Conservation (phyloP, 2,113 vertebrate species). For the Gopherus evgoodei region DNA sequence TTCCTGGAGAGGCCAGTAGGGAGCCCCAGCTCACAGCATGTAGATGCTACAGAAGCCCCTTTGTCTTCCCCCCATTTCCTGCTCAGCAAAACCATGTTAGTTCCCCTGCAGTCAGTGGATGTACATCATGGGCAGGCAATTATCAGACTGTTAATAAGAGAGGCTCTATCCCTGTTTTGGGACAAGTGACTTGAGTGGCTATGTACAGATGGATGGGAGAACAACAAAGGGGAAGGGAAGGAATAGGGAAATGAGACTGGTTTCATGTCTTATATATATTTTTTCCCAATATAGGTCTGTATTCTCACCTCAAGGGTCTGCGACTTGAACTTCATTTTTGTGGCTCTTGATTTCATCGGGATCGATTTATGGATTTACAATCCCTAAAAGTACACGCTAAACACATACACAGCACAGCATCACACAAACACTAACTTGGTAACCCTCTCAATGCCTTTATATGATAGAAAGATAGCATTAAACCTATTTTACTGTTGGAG, state of each 20-base stretch:
- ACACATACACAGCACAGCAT: neutral
- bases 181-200: constrained; percentile 1
- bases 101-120: constrained; percentile 2
- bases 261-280: constrained; percentile 19
- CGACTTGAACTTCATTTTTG: constrained; percentile 20
- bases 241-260: neutral
- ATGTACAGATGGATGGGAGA: constrained; percentile 58
- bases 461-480: neutral
- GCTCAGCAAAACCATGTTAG: neutral
- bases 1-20: neutral
- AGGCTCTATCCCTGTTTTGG: constrained; percentile 42
- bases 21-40: neutral
- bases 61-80: accelerated
- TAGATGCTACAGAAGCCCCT: neutral
- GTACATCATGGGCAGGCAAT: neutral
- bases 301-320: constrained; percentile 11
- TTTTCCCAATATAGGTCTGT: constrained; percentile 52
- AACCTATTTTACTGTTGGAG: neutral
- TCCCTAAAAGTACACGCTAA: neutral
- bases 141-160: constrained; percentile 26
- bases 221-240: constrained; percentile 47
- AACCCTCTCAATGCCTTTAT: neutral
- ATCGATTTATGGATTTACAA: neutral
- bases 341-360: neutral
- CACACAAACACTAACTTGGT: neutral